Conservation (phyloP, 2,888 invertebrate genomes). For the Fabriciana adippe region DNA sequence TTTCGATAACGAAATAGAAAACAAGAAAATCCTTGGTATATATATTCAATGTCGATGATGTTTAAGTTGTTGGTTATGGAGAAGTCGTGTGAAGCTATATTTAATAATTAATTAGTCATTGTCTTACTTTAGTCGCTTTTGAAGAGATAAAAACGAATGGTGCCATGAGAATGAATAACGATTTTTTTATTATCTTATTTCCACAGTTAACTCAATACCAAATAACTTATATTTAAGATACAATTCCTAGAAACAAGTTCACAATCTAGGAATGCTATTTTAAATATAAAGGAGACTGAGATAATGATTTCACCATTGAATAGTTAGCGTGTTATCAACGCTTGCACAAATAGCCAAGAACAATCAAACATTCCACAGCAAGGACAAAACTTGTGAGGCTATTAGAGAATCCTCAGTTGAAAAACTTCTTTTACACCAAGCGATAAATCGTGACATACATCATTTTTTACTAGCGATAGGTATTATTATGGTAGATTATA, state of each 20-base stretch:
- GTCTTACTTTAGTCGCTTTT: too few relatives aligned
- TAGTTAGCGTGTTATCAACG: conserved; percentile 18
- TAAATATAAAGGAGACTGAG: not conserved
- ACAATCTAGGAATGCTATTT: not conserved
- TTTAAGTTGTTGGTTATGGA: not conserved
- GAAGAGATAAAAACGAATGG: too few relatives aligned
- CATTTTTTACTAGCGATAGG: not conserved
- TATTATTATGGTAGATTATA: not conserved
- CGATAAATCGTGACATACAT: conserved; percentile 6
- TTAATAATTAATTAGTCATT: too few relatives aligned
- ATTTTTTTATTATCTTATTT: too few relatives aligned
- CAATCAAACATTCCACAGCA: conserved; percentile 31
- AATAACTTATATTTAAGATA: too few relatives aligned
- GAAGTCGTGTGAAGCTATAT: not conserved
- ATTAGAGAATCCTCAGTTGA: conserved; percentile 20
- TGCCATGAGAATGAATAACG: too few relatives aligned
- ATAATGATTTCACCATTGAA: not conserved
- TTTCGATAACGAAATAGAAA: conserved; percentile 35
- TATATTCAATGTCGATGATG: conserved; percentile 25
- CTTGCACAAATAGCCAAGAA: conserved; percentile 27
- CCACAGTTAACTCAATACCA: too few relatives aligned
- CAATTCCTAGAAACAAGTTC: not conserved
- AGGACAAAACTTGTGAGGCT: conserved; percentile 27
- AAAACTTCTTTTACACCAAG: conserved; percentile 4
- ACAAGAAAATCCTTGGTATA: conserved; percentile 31